Conservation (phyloP, 2,797 vertebrate species). For the Sebastes trivittatus region DNA sequence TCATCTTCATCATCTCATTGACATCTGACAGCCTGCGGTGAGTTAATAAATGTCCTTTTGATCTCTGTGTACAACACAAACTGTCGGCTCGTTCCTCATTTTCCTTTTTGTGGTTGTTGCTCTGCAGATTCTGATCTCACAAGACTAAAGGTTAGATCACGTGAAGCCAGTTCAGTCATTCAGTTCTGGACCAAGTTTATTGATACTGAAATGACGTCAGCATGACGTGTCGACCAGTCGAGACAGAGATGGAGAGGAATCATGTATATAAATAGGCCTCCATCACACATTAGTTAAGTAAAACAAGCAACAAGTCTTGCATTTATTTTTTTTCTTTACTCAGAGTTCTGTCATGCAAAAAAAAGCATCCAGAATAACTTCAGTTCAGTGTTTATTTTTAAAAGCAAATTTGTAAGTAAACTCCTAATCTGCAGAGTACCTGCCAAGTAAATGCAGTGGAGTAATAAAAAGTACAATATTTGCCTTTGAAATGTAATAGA, state of each 20-base stretch:
- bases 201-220: conserved; percentile 40
- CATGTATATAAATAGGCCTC: background rate
- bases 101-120: background rate
- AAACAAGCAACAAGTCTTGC: background rate
- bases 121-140: background rate
- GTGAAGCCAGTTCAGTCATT: background rate
- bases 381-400: too few species aligned
- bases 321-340: background rate
- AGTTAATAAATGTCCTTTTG: conserved; percentile 41
- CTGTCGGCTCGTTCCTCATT: background rate
- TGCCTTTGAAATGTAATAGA: background rate
- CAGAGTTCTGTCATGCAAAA: background rate
- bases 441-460: background rate
- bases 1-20: conserved; percentile 13
- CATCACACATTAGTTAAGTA: background rate
- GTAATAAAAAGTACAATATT: background rate
- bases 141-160: background rate
- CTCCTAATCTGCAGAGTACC: background rate
- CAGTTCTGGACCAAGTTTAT: background rate
- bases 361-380: background rate
- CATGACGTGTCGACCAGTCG: background rate
- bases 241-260: background rate
- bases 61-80: background rate
- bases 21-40: conserved; percentile 61
- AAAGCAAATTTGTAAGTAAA: background rate